These are phyloP conservation scores for Heliconius hortense DNA, from an alignment of 2,888 invertebrate genomes.

Conservation along the genomic window DNA sequence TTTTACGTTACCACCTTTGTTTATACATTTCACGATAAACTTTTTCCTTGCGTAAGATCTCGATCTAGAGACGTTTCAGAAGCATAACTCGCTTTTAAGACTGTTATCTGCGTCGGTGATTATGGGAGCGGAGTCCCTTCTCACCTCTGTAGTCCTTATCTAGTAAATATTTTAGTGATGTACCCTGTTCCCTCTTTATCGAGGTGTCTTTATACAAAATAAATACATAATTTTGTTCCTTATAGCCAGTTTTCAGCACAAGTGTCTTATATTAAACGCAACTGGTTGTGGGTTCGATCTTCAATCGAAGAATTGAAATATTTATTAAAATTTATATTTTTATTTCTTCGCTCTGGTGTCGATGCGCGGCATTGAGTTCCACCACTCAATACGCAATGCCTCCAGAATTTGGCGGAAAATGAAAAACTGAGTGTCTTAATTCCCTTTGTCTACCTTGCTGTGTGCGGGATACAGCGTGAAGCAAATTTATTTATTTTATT, in stretches of 20 bases:
- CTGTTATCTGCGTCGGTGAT: slow-evolving; percentile 39
- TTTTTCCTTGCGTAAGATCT: slow-evolving; percentile 26
- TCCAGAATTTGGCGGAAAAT: too few relatives aligned
- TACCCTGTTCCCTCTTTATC: slow-evolving; percentile 31
- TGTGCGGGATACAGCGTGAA: too few relatives aligned
- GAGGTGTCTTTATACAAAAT: slow-evolving; percentile 30
- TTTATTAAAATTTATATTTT: too few relatives aligned
- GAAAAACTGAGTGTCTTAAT: too few relatives aligned
- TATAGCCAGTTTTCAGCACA: not conserved
- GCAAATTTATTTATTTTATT: too few relatives aligned
- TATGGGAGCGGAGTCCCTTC: slow-evolving; percentile 36
- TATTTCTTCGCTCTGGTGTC: too few relatives aligned
- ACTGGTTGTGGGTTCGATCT: too few relatives aligned
- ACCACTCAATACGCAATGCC: too few relatives aligned
- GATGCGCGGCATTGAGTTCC: too few relatives aligned
- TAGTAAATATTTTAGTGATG: slow-evolving; percentile 38
- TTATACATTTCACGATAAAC: slow-evolving; percentile 27
- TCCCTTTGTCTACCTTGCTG: too few relatives aligned
- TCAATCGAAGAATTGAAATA: too few relatives aligned
- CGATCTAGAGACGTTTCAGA: slow-evolving; percentile 32
- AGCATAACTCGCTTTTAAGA: slow-evolving; percentile 36
- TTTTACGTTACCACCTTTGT: slow-evolving; percentile 21
- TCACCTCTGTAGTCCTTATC: slow-evolving; percentile 39
- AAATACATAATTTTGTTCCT: slow-evolving; percentile 27
- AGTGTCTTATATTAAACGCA: too few relatives aligned